A percentile compares a stretch with the other conserved stretches of the same genome.
phyloP scores from a whole-genome alignment of 2,888 invertebrate species.

The Cerastis rubricosa region DNA sequence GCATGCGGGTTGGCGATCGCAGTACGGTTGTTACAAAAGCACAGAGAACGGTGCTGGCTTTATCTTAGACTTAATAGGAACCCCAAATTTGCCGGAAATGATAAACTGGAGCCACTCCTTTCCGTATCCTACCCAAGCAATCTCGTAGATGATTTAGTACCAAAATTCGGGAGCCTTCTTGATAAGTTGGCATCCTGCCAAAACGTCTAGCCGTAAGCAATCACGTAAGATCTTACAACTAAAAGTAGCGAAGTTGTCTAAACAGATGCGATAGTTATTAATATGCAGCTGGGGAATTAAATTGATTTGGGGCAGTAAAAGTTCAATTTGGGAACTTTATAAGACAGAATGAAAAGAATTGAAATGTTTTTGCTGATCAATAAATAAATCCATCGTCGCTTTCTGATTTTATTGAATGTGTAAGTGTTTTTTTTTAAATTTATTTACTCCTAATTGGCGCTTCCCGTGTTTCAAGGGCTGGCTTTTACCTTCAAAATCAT shows the following conservation, averaged over 20 bases:
- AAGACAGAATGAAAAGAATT: neutral
- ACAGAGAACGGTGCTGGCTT: too few relatives aligned
- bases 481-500: too few relatives aligned
- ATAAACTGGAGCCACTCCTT: neutral
- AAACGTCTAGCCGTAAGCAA: constrained; percentile 53
- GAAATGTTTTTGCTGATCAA: neutral
- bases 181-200: constrained; percentile 66
- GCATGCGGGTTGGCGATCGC: too few relatives aligned
- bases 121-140: neutral
- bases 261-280: constrained; percentile 15
- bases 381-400: neutral
- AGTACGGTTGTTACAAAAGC: too few relatives aligned
- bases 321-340: neutral
- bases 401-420: neutral
- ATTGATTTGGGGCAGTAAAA: neutral
- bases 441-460: too few relatives aligned
- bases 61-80: neutral
- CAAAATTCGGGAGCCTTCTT: constrained; percentile 48
- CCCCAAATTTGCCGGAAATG: neutral
- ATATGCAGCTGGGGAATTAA: constrained; percentile 1
- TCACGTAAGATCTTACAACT: constrained; percentile 55
- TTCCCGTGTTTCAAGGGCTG: too few relatives aligned
- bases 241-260: constrained; percentile 15
- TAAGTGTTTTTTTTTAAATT: neutral
- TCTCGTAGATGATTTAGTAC: constrained; percentile 50